These are phyloP conservation scores for Pasiphila rectangulata DNA, from an alignment of 2,888 invertebrate species.

Conservation along the genomic window DNA sequence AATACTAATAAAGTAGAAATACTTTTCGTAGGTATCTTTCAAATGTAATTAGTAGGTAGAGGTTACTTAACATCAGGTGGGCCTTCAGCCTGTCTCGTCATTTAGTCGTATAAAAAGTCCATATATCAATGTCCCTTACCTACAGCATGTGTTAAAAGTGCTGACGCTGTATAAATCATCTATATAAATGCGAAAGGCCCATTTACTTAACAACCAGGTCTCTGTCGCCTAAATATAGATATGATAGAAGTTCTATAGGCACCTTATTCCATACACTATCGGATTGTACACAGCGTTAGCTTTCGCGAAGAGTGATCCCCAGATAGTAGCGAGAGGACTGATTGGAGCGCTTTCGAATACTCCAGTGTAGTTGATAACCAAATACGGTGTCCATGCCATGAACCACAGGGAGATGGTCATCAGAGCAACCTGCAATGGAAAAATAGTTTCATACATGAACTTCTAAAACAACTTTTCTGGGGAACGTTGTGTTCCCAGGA, in stretches of 20 bases:
- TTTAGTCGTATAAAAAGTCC: no score
- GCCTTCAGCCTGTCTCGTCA: no score
- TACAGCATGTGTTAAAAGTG: no score
- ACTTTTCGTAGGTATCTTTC: no score
- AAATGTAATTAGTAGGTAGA: no score
- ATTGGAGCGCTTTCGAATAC: slow-evolving; percentile 87
- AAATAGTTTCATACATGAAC: neutral
- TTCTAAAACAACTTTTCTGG: no score
- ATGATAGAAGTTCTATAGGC: slow-evolving; percentile 21
- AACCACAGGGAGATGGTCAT: slow-evolving; percentile 95
- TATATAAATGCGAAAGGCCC: no score
- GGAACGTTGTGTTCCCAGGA: no score
- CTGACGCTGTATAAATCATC: no score
- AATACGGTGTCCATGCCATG: slow-evolving; percentile 95
- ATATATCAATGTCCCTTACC: neutral
- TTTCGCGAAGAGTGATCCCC: slow-evolving; percentile 95
- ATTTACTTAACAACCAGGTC: no score
- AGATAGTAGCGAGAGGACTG: slow-evolving; percentile 90
- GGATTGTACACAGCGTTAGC: slow-evolving; percentile 95
- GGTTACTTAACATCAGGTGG: no score
- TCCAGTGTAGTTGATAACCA: slow-evolving; percentile 90
- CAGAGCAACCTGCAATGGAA: slow-evolving; percentile 84
- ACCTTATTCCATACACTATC: slow-evolving; percentile 95
- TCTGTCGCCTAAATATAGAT: no score
- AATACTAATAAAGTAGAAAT: neutral